Evolutionary conservation across 2,888 invertebrate genomes (phyloP).

Genomic region (Euclidia mi): DNA sequence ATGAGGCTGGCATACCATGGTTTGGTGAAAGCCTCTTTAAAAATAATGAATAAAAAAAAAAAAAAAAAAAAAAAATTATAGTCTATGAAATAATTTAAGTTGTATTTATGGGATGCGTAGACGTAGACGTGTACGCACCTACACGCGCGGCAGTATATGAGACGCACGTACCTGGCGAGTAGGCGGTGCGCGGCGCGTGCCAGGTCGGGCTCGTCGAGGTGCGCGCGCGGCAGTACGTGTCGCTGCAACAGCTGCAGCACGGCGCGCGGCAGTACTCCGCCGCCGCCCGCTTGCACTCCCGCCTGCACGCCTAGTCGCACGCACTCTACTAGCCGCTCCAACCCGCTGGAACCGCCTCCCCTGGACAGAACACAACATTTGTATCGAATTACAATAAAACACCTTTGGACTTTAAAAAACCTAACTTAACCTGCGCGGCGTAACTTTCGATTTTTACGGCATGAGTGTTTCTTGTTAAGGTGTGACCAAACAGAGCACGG

Average conservation of each 20-base stretch:
- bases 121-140: no score
- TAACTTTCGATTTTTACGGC: no score
- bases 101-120: no score
- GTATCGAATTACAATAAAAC: neutral
- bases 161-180: constrained; percentile 71
- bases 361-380: constrained; percentile 40
- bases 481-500: no score
- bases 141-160: constrained; percentile 75
- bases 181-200: constrained; percentile 79
- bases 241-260: constrained; percentile 78
- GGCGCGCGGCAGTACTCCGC: constrained; percentile 81
- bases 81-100: no score
- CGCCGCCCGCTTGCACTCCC: constrained; percentile 85
- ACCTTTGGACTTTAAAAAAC: no score
- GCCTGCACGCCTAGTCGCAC: constrained; percentile 87
- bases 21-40: no score
- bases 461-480: no score
- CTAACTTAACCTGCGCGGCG: no score
- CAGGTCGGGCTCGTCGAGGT: constrained; percentile 69
- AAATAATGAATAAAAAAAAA: no score
- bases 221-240: constrained; percentile 75
- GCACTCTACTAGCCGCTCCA: constrained; percentile 86
- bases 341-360: constrained; percentile 89
- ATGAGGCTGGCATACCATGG: no score
- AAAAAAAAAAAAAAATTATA: no score